A percentile compares a stretch with the other conserved stretches of the same genome.
phyloP scores from a whole-genome alignment of 2,113 vertebrate species.

The Rostratula benghalensis region DNA sequence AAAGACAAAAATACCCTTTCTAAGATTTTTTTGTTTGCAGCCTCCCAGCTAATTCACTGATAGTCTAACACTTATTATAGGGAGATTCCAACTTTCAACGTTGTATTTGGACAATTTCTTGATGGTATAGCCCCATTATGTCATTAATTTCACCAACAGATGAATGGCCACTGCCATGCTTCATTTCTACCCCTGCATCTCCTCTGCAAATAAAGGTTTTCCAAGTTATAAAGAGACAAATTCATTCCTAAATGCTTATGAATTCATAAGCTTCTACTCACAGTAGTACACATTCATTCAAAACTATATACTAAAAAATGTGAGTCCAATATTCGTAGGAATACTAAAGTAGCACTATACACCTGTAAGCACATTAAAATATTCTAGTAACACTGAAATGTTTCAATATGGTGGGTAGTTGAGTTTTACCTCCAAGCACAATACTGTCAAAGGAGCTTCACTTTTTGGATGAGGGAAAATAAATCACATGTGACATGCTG shows the following conservation, averaged over 20 bases:
- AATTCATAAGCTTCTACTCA: not conserved
- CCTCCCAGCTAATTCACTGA: not conserved
- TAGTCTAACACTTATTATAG: not conserved
- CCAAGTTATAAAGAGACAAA: not conserved
- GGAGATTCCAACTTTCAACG: not conserved
- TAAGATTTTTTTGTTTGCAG: slow-evolving; percentile 7
- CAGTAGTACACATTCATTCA: not conserved
- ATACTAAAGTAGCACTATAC: not conserved
- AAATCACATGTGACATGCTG: not conserved
- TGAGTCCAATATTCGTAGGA: not conserved
- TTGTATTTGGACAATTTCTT: not conserved
- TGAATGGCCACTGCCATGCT: not conserved
- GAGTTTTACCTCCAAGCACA: not conserved
- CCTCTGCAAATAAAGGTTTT: not conserved
- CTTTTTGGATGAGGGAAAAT: not conserved
- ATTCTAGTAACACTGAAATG: not conserved
- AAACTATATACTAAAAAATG: not conserved
- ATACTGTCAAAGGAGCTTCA: not conserved
- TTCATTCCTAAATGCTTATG: not conserved
- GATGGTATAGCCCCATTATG: not conserved
- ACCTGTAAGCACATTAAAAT: not conserved
- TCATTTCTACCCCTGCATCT: not conserved
- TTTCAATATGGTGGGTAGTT: not conserved
- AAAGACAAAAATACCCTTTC: slow-evolving; percentile 36
- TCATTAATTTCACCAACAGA: not conserved